These are phyloP conservation scores for Arizona elegans DNA, from an alignment of 2,113 vertebrate genomes.

Conservation along the genomic window DNA sequence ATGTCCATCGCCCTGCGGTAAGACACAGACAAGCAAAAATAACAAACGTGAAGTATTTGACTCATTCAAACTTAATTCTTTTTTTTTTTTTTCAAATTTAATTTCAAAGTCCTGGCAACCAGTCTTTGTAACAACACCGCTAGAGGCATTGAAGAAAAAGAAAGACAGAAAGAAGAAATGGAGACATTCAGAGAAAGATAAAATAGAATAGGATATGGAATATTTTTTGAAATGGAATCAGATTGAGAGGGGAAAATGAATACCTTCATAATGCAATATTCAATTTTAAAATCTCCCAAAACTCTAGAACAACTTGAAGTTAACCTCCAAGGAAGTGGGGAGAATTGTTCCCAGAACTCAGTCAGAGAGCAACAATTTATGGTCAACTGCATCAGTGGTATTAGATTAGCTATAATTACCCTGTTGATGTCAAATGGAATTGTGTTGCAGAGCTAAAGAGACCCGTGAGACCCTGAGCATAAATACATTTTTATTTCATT, in stretches of 20 bases:
- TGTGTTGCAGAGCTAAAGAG: background rate
- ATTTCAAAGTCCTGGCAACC: background rate
- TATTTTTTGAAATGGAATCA: background rate
- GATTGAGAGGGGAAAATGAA: background rate
- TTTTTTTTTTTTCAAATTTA: background rate
- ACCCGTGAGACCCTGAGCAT: background rate
- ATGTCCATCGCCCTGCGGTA: background rate
- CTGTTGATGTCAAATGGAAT: background rate
- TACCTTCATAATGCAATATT: background rate
- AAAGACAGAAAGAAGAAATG: background rate
- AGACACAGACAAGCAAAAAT: background rate
- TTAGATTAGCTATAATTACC: background rate
- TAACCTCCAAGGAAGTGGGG: accelerated
- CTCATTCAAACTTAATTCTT: background rate
- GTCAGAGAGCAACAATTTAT: background rate
- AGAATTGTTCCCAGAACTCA: background rate
- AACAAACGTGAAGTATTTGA: background rate
- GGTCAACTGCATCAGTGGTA: background rate
- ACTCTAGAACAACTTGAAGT: background rate
- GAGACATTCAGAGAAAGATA: background rate
- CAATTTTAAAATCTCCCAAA: background rate
- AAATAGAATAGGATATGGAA: background rate
- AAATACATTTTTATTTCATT: background rate
- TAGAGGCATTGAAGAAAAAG: constrained; percentile 6
- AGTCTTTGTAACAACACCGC: constrained; percentile 3